Base-by-base conservation (phyloP, 2,888 invertebrate genomes). In the Cheilosia impressa region DNA sequence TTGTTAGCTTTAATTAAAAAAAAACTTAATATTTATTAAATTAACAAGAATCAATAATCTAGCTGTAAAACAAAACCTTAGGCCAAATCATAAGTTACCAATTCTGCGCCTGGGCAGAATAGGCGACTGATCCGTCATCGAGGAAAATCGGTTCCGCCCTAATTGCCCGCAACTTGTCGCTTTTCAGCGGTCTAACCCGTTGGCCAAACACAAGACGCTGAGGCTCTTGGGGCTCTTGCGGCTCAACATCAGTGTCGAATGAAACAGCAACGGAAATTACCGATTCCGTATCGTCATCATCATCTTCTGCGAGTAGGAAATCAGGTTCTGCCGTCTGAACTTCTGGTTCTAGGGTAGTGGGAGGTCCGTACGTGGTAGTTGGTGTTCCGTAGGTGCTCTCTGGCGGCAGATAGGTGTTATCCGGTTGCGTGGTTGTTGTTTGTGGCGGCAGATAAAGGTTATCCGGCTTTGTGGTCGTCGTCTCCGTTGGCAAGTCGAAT, bases 241-340 rank as follows among this genome's bases (percentile, higher is more conserved):
- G 76, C 6, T 10, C n/a, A 43, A 69, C 73, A 5, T 79, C 72
- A 4, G 31, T 47, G 17, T 84, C 84, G 55, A 81, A 85, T 0
- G 85, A 85, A 17, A 85, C 72, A 1, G 85, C 85, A 22, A 85
- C 81, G 2, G 85, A 85, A 68, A 85, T 85, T 0, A 85, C 81
- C 0, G 84, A 80, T 68, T 85, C 84, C 7, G 80, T 85, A n/a
- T 85, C 80, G 13, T 79, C 77, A 47, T 77, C 71, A 43, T 76
- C 79, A 27, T 60, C 65, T 7, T 78, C 80, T 19, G 75, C 75
- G 2, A 66, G 4, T 6, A 75, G 34, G 2, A 69, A 19, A 5
- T 60, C 66, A 24, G 80, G 63, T 10, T 34, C 31, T 24, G 76
- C 80, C 15, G 81, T 79, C 9, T n/a, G 55, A 22, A n/a, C 17